Evolutionary conservation across 1,140 invertebrate genomes (phyloP), one percentile per base, ranked within the genome.

Genomic region (Bradynema listronoti): DNA sequence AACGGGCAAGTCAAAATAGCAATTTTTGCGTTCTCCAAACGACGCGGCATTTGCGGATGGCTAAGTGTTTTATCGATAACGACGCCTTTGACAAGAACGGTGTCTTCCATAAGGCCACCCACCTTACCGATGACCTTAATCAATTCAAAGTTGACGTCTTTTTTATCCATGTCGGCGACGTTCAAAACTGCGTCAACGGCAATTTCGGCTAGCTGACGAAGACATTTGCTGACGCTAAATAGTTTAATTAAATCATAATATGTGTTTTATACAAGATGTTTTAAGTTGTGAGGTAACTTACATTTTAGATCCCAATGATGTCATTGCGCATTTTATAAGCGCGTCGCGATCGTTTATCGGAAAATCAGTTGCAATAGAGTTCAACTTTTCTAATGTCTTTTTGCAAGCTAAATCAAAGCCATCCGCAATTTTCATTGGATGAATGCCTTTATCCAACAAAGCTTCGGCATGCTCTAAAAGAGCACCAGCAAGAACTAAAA

Each of bases 101-200:
- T 92, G 79, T 99, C 95, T 82, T 99, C 95, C 78, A 99, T 84
- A 62, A 87, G 85, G 5, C 94, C 94, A 53, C 95, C 95, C 25
- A 95, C 91, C 84, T 98, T 99, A 1, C 90, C 91, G 80, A 96
- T 90, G 41, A 99, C 87, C 82, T 98, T 99, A 76, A 99, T 98
- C 51, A 99, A 82, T 79, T 99, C 95, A 83, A 99, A 99, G 80
- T 99, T 96, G 0, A 99, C 94, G 82, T 99, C 95, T 57, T 86
- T 85, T 49, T 88, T 87, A 68, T 90, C 86, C 56, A 96, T 83
- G 80, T 99, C 93, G 30, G 91, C 91, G 1, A 96, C 91, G 34
- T 89, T 85, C 68, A 96, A 81, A 1, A 96, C 88, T 43, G 91
- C 91, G 81, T 96, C 86, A 1, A 99, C 95, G 65, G 95, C 94